Conservation (phyloP, 2,113 vertebrate species). For the Eptatretus burgeri region DNA sequence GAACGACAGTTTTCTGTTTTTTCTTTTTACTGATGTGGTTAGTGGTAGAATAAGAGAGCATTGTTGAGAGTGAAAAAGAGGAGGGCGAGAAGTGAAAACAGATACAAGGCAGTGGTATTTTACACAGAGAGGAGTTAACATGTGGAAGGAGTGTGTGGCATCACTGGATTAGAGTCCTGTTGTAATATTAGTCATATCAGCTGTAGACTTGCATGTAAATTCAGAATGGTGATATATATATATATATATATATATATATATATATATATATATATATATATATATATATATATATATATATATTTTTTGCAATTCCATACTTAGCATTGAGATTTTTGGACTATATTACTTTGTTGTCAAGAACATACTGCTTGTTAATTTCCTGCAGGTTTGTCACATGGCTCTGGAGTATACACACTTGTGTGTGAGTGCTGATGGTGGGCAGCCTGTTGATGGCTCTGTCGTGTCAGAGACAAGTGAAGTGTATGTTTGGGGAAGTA, state of each 20-base stretch:
- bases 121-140: too few species aligned
- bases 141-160: too few species aligned
- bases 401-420: slow-evolving; percentile 62
- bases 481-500: slow-evolving; percentile 52
- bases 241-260: not conserved
- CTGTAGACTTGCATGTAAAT: not conserved
- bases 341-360: not conserved
- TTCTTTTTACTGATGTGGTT: too few species aligned
- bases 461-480: slow-evolving; percentile 75
- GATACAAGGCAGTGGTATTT: too few species aligned
- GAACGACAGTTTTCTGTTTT: too few species aligned
- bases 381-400: slow-evolving; percentile 41
- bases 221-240: not conserved
- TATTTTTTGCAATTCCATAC: not conserved
- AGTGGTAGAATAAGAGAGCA: too few species aligned
- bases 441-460: slow-evolving; percentile 51
- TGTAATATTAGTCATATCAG: too few species aligned
- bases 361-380: not conserved
- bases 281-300: not conserved
- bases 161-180: too few species aligned
- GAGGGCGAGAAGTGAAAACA: too few species aligned
- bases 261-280: not conserved
- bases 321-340: not conserved
- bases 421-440: slow-evolving; percentile 76
- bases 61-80: too few species aligned